phyloP scores from a whole-genome alignment of 1,140 invertebrate genomes.

The Cyclina sinensis region DNA sequence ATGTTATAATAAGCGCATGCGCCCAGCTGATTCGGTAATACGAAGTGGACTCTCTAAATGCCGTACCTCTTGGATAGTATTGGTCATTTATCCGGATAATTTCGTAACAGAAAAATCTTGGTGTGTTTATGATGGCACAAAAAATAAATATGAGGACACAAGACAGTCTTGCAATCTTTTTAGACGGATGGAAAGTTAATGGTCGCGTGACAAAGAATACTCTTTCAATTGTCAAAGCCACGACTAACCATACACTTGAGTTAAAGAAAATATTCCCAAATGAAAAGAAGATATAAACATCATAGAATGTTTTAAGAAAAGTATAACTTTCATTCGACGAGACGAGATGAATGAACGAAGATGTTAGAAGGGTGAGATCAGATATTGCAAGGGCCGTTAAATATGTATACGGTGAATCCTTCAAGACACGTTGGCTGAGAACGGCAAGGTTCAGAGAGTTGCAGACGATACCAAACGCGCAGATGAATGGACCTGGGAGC shows the following conservation, averaged over 20 bases:
- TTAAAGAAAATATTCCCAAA: conserved; percentile 47
- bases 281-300: conserved; percentile 48
- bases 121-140: conserved; percentile 19
- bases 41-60: background rate
- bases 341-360: conserved; percentile 31
- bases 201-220: conserved; percentile 31
- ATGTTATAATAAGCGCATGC: conserved; percentile 44
- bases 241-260: conserved; percentile 43
- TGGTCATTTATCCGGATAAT: background rate
- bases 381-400: conserved; percentile 37
- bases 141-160: conserved; percentile 3
- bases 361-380: conserved; percentile 6
- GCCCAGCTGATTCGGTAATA: conserved; percentile 42
- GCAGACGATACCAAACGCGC: conserved; percentile 32
- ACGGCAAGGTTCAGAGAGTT: conserved; percentile 33
- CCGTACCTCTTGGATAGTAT: background rate
- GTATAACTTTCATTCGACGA: background rate
- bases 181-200: conserved; percentile 16
- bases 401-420: conserved; percentile 45
- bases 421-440: background rate
- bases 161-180: background rate
- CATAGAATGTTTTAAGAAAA: conserved; percentile 17
- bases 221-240: conserved; percentile 48
- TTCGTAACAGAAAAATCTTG: conserved; percentile 29
- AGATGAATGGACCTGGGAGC: conserved; percentile 19